Evolutionary conservation across 2,888 invertebrate genomes (phyloP).

Genomic region (Aromia moschata): DNA sequence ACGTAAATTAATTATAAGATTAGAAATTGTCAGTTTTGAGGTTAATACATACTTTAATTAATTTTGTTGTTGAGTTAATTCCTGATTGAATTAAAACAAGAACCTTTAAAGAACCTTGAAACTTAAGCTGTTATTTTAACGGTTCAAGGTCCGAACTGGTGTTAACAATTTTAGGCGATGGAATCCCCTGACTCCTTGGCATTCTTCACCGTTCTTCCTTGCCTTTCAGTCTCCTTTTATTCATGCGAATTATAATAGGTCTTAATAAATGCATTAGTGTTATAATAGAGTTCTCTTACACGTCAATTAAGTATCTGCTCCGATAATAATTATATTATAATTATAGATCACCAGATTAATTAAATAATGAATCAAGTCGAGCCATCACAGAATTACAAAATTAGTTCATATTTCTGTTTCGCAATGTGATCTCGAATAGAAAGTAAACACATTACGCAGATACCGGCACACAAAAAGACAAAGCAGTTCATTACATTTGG

Average conservation of each 20-base stretch:
- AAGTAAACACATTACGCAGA: constrained; percentile 12
- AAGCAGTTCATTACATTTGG: constrained; percentile 20
- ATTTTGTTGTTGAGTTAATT: too few relatives aligned
- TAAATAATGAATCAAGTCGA: constrained; percentile 14
- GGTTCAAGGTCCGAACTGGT: too few relatives aligned
- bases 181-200: too few relatives aligned
- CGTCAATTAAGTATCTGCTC: constrained; percentile 5
- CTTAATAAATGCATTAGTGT: constrained; percentile 11
- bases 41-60: too few relatives aligned
- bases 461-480: constrained; percentile 10
- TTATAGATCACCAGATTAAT: constrained; percentile 24
- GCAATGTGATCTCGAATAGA: constrained; percentile 11
- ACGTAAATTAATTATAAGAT: too few relatives aligned
- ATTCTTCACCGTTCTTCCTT: too few relatives aligned
- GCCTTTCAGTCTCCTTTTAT: too few relatives aligned
- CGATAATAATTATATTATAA: constrained; percentile 14
- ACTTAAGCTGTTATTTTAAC: too few relatives aligned
- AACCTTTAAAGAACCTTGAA: too few relatives aligned
- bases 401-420: constrained; percentile 22
- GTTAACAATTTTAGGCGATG: too few relatives aligned
- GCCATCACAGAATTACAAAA: constrained; percentile 18
- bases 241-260: constrained; percentile 14
- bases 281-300: constrained; percentile 4
- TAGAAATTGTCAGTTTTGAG: too few relatives aligned
- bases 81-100: too few relatives aligned